Evolutionary conservation across 2,888 invertebrate genomes (phyloP), one percentile per base, ranked within the genome.

Genomic region (Nysson spinosus): DNA sequence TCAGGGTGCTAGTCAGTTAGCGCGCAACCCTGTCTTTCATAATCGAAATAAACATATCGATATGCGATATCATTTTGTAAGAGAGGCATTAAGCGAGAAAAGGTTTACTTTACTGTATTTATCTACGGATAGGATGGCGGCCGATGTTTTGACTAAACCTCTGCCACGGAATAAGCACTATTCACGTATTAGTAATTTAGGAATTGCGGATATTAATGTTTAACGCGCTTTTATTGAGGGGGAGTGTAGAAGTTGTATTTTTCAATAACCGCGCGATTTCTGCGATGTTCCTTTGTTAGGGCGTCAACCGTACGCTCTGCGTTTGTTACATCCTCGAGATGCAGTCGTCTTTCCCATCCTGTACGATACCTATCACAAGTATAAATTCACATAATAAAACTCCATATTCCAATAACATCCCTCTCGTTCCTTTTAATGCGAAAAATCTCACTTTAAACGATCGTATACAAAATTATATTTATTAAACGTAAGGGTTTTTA

Each of bases 91-190:
- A 12, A 19, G 7, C 3, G 11, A 43, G 2, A 24, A 52, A 9
- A 9, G 16, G 1, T 28, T 44, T 22, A 20, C 26, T 4, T 35
- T 37, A 49, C 2, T 12, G 7, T 44, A 54, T 12, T 9, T 54
- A 6, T 20, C 44, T 3, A 19, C 54, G 11, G 28, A 54, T 2
- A 7, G 19, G n/a, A 52, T 52, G 43, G 12, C 12, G 7, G 52
- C 43, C 3, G 52, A 52, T 35, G n/a, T 43, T 9, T 24, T 52
- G 11, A 52, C 52, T 4, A 52, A 52, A 12, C 47, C 35, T 3
- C 35, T 47, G 22, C 7, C 7, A 4, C 16, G 26, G 11, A 17
- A 11, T 4, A 47, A 47, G 26, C 47, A 47, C 17, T 24, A 47
- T 47, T 24, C 24, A 22, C 35, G 47, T 26, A 12, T 47, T 9